A percentile compares a stretch with the other conserved stretches of the same genome.
Evolutionary conservation across 1,140 invertebrate genomes (phyloP).

Genomic region (Rhopalosiphum maidis): DNA sequence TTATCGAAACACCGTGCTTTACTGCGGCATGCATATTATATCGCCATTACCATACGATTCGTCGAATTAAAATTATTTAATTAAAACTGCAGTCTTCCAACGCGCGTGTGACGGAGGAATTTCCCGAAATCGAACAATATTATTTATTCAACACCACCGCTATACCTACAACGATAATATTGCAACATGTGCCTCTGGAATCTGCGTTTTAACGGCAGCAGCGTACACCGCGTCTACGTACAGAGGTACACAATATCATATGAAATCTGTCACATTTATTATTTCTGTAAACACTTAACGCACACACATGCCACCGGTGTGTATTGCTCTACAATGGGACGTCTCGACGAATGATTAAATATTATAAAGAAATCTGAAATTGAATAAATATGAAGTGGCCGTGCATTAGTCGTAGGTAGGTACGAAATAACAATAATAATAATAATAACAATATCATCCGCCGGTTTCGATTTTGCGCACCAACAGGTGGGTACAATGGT

Average conservation of each 20-base stretch:
- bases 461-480: constrained; percentile 49
- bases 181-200: neutral
- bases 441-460: neutral
- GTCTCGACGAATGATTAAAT: neutral
- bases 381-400: neutral
- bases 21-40: neutral
- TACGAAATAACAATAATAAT: neutral
- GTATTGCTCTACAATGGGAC: neutral
- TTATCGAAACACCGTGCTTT: neutral
- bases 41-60: neutral
- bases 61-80: neutral
- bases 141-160: neutral
- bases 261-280: constrained; percentile 46
- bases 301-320: neutral
- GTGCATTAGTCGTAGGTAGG: neutral
- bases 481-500: constrained; percentile 53
- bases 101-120: neutral
- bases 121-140: neutral
- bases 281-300: constrained; percentile 26
- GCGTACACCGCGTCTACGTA: neutral
- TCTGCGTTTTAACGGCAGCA: neutral
- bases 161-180: neutral
- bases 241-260: neutral
- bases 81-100: neutral
- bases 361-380: neutral